Conservation (phyloP, 2,113 vertebrate genomes). For the Pseudopodoces humilis region DNA sequence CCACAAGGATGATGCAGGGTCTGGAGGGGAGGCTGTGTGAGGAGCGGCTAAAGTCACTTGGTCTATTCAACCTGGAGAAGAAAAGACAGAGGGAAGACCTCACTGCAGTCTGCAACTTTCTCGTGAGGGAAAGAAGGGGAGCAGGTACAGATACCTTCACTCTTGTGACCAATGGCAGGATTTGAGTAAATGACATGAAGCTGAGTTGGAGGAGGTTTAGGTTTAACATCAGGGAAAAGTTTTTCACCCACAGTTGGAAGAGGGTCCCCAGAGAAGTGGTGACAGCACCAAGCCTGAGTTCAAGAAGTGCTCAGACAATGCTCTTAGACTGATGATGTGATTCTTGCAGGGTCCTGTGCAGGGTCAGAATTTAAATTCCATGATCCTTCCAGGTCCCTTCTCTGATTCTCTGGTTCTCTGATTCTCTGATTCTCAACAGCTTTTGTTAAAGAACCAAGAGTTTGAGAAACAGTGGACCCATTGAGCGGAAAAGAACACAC, state of each 20-base stretch:
- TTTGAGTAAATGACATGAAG: not conserved
- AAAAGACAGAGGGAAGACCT: not conserved
- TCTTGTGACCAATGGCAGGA: not conserved
- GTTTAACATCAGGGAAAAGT: not conserved
- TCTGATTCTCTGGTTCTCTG: not conserved
- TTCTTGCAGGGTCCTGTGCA: not conserved
- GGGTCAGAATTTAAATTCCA: too few relatives aligned
- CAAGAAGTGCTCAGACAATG: not conserved
- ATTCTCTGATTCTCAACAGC: not conserved
- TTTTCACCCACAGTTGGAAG: not conserved
- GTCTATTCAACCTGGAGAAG: not conserved
- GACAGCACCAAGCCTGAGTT: not conserved
- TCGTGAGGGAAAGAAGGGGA: not conserved
- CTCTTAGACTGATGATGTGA: not conserved
- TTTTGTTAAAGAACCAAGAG: not conserved
- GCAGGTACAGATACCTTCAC: not conserved
- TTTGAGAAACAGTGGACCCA: not conserved
- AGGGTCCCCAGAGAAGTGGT: not conserved
- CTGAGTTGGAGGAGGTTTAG: not conserved
- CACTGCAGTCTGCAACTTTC: not conserved
- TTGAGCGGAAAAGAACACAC: not conserved
- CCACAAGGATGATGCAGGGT: not conserved
- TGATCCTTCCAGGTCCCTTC: not conserved
- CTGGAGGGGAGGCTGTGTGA: not conserved
- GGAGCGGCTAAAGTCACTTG: not conserved